Evolutionary conservation across 2,113 vertebrate species (phyloP).

Genomic region (Triplophysa tibetana): DNA sequence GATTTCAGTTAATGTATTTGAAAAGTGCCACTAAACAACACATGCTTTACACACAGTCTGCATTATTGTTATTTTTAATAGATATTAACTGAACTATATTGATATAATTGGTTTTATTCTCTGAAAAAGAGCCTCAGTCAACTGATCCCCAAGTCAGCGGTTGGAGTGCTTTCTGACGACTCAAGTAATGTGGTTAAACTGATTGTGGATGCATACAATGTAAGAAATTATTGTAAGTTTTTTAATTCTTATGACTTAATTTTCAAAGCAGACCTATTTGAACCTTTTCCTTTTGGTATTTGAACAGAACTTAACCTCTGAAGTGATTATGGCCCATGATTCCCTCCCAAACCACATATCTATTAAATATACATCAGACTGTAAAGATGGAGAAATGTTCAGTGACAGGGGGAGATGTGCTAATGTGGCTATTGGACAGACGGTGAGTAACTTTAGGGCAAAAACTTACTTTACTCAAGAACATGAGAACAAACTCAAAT

Average conservation of each 20-base stretch:
- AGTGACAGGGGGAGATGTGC: conserved; percentile 76
- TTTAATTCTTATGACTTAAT: background rate
- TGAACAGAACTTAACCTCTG: conserved; percentile 85
- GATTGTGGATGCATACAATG: conserved; percentile 86
- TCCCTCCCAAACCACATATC: conserved; percentile 76
- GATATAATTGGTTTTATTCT: background rate
- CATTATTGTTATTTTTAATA: background rate
- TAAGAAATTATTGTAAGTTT: conserved; percentile 63
- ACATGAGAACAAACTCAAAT: too few species aligned
- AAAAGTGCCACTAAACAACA: too few species aligned
- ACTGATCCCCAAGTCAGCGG: conserved; percentile 92
- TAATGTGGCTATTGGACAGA: conserved; percentile 73
- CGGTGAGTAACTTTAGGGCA: conserved; percentile 69
- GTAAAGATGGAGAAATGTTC: conserved; percentile 44
- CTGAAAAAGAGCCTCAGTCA: conserved; percentile 81
- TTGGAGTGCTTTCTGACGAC: conserved; percentile 82
- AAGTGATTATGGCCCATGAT: conserved; percentile 84
- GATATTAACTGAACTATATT: background rate
- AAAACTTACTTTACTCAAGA: background rate
- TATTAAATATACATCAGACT: conserved; percentile 82
- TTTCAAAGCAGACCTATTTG: background rate
- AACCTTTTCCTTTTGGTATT: background rate
- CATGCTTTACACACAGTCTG: too few species aligned
- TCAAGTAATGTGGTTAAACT: conserved; percentile 87
- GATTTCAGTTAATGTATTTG: too few species aligned